Base-by-base conservation (phyloP, 2,113 vertebrate species). In the Pao palembangensis region DNA sequence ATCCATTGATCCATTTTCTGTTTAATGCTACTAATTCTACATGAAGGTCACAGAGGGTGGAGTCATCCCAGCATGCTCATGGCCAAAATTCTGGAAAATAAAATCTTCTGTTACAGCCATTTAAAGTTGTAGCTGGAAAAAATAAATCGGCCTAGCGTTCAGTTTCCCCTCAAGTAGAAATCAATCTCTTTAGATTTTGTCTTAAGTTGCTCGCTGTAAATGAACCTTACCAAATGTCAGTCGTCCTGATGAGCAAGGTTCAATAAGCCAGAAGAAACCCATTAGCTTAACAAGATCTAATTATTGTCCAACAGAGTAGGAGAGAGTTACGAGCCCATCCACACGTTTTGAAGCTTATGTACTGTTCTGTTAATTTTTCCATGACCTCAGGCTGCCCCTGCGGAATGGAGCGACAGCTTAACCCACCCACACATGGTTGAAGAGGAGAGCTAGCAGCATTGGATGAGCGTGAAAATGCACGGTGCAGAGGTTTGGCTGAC, bases 261-360 rank as follows among this genome's bases (percentile, higher is more conserved):
- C 78, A 83, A 58, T 69, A 72, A 76, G 55, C 52, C 43, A 74
- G 65, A 69, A 51, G 61, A 67, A 73, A 77, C 62, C 67, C 53
- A 75, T 84, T 82, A 71, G 59, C 61, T 78, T 71, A 64, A 34
- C 8, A 11, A 67, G 66, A 58, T 71, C 55, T 65, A 65, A 71
- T 68, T 59, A 55, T 52, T 55, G 51, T 58, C 43, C 48, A 48
- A 48, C 60, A 64, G 44, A 65, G 66, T 56, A 59, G 57, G 47
- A 11, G 38, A 64, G 28, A 20, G 25, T 6, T 57, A 55, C 55
- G 41, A 73, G 19, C 50, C 10, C 28, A 41, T 25, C 52, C 54
- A 46, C 41, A 49, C 55, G 58, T 72, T 76, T 3, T 48, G 49
- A 70, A 67, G 63, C 48, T 38, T 77, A 53, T 16, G 1, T 41